Evolutionary conservation across 2,888 invertebrate species (phyloP).

Genomic region (Timandra comae): DNA sequence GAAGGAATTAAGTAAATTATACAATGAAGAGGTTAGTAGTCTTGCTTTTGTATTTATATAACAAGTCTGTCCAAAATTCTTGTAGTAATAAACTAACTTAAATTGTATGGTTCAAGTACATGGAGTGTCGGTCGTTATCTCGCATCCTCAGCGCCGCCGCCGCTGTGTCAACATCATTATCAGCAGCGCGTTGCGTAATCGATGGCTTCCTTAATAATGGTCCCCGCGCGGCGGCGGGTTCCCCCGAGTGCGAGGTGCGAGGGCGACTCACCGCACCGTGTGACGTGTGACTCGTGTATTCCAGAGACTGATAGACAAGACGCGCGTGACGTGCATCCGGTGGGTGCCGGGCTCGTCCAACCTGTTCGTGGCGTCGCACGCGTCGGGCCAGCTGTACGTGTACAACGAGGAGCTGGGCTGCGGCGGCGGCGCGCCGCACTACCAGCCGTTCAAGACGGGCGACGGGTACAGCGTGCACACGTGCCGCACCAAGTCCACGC

Average conservation of each 20-base stretch:
- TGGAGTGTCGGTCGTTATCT: constrained; percentile 2
- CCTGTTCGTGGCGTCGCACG: constrained; percentile 95
- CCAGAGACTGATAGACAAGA: constrained; percentile 95
- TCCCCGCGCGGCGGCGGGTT: background rate
- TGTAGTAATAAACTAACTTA: no score
- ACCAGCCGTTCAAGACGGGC: constrained; percentile 96
- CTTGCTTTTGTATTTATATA: background rate
- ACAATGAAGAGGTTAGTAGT: constrained; percentile 94
- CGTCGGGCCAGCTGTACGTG: constrained; percentile 97
- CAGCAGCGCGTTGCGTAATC: no score
- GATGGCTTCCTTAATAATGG: no score
- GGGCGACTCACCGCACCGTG: constrained; percentile 1
- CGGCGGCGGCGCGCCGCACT: constrained; percentile 92
- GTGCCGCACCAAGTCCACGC: constrained; percentile 95
- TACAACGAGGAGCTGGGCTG: constrained; percentile 97
- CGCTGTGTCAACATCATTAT: no score
- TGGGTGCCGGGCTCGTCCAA: constrained; percentile 98
- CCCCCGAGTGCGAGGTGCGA: background rate
- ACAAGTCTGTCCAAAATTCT: background rate
- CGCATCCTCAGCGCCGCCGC: no score
- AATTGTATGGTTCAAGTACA: constrained; percentile 5
- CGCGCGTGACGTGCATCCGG: constrained; percentile 95
- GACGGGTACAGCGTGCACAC: constrained; percentile 96
- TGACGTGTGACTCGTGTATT: no score
- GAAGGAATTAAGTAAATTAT: constrained; percentile 96